Evolutionary conservation across 2,113 vertebrate species (phyloP).

Genomic region (Notarius lentiginosus): DNA sequence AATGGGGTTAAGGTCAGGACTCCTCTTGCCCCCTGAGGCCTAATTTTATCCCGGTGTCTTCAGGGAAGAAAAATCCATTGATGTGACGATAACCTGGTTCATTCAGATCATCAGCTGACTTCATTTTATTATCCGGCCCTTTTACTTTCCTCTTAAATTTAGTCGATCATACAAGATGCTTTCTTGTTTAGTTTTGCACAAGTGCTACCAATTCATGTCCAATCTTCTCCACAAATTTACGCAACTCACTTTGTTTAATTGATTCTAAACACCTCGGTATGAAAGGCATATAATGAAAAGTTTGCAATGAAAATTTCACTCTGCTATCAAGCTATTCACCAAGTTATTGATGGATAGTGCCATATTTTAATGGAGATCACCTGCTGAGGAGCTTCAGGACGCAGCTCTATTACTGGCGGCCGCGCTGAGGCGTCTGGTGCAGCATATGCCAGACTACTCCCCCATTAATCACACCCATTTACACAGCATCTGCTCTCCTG

Average conservation of each 20-base stretch:
- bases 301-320: not conserved
- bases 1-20: too few species aligned
- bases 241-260: not conserved
- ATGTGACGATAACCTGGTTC: too few species aligned
- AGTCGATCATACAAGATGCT: not conserved
- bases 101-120: too few species aligned
- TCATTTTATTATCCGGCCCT: too few species aligned
- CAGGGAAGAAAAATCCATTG: too few species aligned
- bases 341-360: conserved; percentile 1
- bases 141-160: not conserved
- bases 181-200: not conserved
- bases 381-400: conserved; percentile 4
- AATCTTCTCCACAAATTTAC: not conserved
- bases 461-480: conserved; percentile 49
- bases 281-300: not conserved
- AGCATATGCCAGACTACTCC: conserved; percentile 45
- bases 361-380: conserved; percentile 8
- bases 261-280: not conserved
- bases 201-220: not conserved
- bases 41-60: too few species aligned
- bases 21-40: too few species aligned
- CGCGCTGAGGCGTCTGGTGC: conserved; percentile 34
- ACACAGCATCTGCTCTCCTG: conserved; percentile 43
- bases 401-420: not conserved
- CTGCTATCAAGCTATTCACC: not conserved